Conservation (phyloP, 2,113 vertebrate genomes). For the Climacteris rufus region DNA sequence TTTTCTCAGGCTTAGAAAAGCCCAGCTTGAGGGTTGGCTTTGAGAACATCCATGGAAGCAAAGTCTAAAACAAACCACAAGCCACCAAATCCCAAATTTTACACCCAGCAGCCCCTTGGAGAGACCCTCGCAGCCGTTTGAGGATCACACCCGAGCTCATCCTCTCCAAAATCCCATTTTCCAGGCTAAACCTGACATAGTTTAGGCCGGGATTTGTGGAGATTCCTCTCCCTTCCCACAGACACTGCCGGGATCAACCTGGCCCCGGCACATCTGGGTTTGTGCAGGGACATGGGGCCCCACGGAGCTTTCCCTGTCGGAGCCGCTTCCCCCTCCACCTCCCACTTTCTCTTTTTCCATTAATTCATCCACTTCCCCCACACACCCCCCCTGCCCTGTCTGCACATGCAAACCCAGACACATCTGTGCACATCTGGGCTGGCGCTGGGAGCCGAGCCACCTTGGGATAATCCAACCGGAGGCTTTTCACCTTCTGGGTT, state of each 20-base stretch:
- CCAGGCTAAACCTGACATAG: accelerated
- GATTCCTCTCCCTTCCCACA: accelerated
- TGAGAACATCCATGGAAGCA: accelerated
- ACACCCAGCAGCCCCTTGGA: not conserved
- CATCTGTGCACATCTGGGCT: not conserved
- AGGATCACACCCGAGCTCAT: not conserved
- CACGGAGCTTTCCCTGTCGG: not conserved
- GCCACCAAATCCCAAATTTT: not conserved
- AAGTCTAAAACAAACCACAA: not conserved
- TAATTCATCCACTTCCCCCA: not conserved
- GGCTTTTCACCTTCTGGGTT: not conserved
- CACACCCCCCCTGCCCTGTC: not conserved
- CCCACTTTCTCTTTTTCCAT: not conserved
- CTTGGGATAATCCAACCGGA: not conserved
- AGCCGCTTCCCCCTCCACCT: not conserved
- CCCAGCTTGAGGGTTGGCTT: not conserved
- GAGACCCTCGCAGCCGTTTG: accelerated
- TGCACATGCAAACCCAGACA: not conserved
- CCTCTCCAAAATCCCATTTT: not conserved
- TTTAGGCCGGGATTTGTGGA: accelerated
- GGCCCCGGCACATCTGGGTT: accelerated
- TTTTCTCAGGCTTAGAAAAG: not conserved
- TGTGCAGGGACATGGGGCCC: not conserved
- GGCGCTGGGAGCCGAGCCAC: accelerated
- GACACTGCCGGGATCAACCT: accelerated